phyloP scores from a whole-genome alignment of 2,113 vertebrate genomes.

The Odocoileus virginianus region DNA sequence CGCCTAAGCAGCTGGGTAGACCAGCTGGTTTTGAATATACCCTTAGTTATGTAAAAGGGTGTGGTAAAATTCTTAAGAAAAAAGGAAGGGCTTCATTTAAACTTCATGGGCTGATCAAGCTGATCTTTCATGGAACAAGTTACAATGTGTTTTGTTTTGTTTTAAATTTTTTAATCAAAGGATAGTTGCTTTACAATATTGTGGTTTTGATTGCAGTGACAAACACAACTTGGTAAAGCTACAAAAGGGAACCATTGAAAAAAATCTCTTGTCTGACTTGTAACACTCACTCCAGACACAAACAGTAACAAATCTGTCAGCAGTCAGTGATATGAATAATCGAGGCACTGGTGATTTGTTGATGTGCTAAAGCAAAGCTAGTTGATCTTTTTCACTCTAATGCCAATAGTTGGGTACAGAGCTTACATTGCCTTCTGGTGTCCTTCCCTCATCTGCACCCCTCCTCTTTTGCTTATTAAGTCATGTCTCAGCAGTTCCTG shows the following conservation, averaged over 20 bases:
- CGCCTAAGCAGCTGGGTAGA: background rate
- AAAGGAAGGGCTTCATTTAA: background rate
- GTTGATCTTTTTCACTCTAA: background rate
- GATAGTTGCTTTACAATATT: background rate
- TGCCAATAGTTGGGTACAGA: background rate
- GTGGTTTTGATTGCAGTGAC: background rate
- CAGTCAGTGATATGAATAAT: background rate
- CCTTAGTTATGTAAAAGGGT: background rate
- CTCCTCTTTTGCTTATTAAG: background rate
- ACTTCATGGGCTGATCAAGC: background rate
- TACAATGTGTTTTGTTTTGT: background rate
- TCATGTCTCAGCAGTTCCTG: background rate
- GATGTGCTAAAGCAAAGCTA: background rate
- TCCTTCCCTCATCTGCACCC: background rate
- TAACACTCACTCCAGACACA: background rate
- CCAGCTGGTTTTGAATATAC: background rate
- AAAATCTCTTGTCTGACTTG: background rate
- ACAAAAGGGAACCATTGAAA: background rate
- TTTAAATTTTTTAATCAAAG: background rate
- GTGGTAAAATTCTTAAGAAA: slow-evolving; percentile 14
- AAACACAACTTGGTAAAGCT: background rate
- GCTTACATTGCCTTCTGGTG: background rate
- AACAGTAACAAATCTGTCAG: background rate
- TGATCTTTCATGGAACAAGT: slow-evolving; percentile 19
- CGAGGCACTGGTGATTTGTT: background rate